phyloP scores from a whole-genome alignment of 2,797 vertebrate species.

The Aeoliscus strigatus region DNA sequence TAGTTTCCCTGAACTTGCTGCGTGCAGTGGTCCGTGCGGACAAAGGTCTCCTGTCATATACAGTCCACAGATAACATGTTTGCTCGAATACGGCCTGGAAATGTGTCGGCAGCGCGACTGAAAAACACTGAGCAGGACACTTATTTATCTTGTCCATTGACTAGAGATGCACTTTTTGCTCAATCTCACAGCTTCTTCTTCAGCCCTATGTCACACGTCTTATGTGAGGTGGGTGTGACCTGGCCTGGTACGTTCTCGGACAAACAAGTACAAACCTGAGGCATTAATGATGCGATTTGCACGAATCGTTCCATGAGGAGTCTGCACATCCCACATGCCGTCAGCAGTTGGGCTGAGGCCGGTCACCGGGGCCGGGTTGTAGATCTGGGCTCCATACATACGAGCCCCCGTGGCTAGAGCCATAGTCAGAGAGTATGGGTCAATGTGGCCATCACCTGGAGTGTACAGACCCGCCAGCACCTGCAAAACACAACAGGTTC shows the following conservation, averaged over 20 bases:
- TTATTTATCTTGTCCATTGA: no score
- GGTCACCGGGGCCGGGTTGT: constrained; percentile 83
- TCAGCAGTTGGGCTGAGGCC: constrained; percentile 76
- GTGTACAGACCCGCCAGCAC: constrained; percentile 93
- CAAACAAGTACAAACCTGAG: constrained; percentile 85
- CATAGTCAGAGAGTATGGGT: constrained; percentile 98
- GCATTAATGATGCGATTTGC: constrained; percentile 90
- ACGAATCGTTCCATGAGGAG: constrained; percentile 81
- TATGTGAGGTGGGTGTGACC: no score
- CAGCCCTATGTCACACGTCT: no score
- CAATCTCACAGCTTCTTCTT: no score
- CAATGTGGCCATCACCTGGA: constrained; percentile 94
- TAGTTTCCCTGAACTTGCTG: constrained; percentile 17
- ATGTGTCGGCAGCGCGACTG: background rate
- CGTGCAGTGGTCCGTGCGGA: constrained; percentile 4
- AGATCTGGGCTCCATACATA: constrained; percentile 89
- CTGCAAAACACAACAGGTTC: constrained; percentile 54
- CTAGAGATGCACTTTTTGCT: no score
- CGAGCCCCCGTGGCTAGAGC: constrained; percentile 92
- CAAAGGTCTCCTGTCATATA: constrained; percentile 42
- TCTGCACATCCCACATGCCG: constrained; percentile 91
- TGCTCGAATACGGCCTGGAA: background rate
- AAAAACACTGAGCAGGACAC: no score
- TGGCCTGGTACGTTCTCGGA: no score
- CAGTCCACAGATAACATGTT: constrained; percentile 23